Evolutionary conservation across 2,888 invertebrate species (phyloP), one percentile per base, ranked within the genome.

Genomic region (Hirtodrosophila confusa): DNA sequence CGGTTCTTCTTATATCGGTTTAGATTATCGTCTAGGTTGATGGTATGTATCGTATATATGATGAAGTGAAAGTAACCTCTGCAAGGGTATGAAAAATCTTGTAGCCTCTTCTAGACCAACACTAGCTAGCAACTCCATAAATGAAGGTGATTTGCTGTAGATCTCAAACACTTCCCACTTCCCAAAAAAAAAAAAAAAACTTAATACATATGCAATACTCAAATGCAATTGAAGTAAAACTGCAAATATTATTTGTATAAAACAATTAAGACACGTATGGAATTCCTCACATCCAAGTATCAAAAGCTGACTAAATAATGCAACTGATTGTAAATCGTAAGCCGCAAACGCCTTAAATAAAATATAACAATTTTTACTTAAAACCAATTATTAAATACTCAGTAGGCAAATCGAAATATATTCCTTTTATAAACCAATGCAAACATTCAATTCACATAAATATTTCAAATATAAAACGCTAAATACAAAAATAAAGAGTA

Each of bases 271-370:
- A 65, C 53, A 56, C 49, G 37, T 50, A 45, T 35, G 24, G 23
- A 76, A 75, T 80, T 89, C 89, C 89, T 90, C 89, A 79, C 73
- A 80, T 89, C 89, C 90, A 90, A 90, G 89, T 90, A 90, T 90
- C 90, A 90, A 89, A 90, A 73, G 78, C 79, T 86, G 88, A 89
- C 86, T 85, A 64, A 78, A 70, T 47, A 73, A 69, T 47, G 43
- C 61, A 37, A 72, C 50, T 56, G 27, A 23, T 58, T 62, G 35
- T 68, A 58, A 70, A 78, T 27, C 48, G 37, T 11, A 43, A 65
- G 45, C 47, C 36, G 47, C 47, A 12, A 63, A 55, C 37, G 54
- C 40, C 58, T 58, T 72, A 53, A 72, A 76, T 51, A 17, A 60
- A 71, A 33, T 27, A 45, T 44, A n/a, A 17, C 29, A 44, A 51